Evolutionary conservation across 1,140 invertebrate genomes (phyloP), one percentile per base, ranked within the genome.

Genomic region (Diorhabda carinulata): DNA sequence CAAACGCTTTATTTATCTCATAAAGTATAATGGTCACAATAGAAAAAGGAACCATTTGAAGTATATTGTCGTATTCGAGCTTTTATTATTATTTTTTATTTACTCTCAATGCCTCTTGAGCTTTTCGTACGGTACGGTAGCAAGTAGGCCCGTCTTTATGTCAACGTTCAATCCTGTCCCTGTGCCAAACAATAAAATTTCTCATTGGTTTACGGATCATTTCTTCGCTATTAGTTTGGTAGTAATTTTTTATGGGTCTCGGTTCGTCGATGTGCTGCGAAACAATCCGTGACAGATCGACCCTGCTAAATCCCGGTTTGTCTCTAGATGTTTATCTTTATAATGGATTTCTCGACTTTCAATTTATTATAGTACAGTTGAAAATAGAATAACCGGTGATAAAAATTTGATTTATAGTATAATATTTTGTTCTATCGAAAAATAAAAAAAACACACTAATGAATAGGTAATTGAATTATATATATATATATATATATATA

Each of bases 51-150:
- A 25, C 25, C 25, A 25, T 25, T 25, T 25, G 25, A 25, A 25
- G 25, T 25, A 25, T 25, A 25, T 25, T 25, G 1, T 25, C 25
- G 25, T 1, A 25, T 25, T 25, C 25, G 25, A n/a, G 3, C 47
- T 52, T 52, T 52, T 52, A 52, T 52, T 52, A 52, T 52, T 52
- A 52, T 52, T 52, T 52, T 52, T 52, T 52, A 52, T 52, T 52
- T 52, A 52, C 47, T n/a, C 3, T 2, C 6, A 6, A n/a, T 3
- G 47, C n/a, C 47, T 8, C 47, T 52, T 52, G 3, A 4, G 4
- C 47, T n/a, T n/a, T 52, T 52, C n/a, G 47, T 52, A 52, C 47
- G 6, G 47, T 52, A 52, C n/a, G n/a, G 47, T 52, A 6, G 47
- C 3, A 52, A 52, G 47, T 52, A 52, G 47, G 47, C 47, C 47